These are phyloP conservation scores for Lasioglossum villosulum DNA, from an alignment of 2,888 invertebrate genomes.

Conservation along the genomic window DNA sequence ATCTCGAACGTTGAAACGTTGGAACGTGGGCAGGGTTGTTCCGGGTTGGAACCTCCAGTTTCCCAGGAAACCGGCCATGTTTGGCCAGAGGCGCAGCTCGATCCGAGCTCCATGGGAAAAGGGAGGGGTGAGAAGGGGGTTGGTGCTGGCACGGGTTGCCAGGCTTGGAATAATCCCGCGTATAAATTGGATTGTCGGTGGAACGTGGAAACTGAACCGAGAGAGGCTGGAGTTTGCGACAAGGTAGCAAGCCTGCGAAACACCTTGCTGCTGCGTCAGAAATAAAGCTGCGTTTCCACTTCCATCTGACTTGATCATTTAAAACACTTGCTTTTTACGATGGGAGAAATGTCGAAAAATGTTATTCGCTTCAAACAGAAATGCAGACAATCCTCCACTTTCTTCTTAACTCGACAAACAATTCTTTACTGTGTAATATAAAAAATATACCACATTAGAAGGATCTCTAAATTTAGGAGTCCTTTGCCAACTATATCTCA, in stretches of 20 bases:
- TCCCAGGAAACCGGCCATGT: constrained; percentile 60
- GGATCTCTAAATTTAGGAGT: background rate
- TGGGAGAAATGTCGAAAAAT: background rate
- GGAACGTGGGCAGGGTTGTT: constrained; percentile 8
- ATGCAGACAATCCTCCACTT: too few species aligned
- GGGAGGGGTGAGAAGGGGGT: constrained; percentile 31
- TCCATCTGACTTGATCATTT: background rate
- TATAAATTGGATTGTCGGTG: constrained; percentile 83
- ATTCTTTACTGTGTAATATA: too few species aligned
- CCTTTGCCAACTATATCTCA: background rate
- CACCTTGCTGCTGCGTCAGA: background rate
- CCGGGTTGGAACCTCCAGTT: constrained; percentile 17
- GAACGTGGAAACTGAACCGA: constrained; percentile 71
- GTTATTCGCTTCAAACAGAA: too few species aligned
- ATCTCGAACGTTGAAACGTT: background rate
- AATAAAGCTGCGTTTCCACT: background rate
- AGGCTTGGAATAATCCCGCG: constrained; percentile 80
- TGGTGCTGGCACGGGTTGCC: constrained; percentile 47
- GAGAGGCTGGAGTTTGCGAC: constrained; percentile 19
- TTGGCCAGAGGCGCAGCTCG: constrained; percentile 29
- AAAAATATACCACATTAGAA: background rate
- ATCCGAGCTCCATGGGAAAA: background rate
- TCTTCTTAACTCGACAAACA: too few species aligned
- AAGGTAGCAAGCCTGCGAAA: constrained; percentile 19
- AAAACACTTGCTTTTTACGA: background rate